These are phyloP conservation scores for Alces alces DNA, from an alignment of 2,113 vertebrate genomes.

Conservation along the genomic window DNA sequence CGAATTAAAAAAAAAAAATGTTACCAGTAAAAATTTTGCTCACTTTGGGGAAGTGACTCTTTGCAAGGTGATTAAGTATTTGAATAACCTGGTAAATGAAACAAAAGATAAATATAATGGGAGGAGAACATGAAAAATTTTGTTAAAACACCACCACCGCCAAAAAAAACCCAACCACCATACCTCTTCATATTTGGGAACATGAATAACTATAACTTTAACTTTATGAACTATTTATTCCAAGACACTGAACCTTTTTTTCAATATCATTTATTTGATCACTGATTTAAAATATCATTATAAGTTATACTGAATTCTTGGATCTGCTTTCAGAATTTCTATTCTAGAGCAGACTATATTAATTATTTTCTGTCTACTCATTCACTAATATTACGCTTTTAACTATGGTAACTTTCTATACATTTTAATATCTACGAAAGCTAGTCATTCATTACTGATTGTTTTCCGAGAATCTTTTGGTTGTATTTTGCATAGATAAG, in stretches of 20 bases:
- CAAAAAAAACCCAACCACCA: rapidly evolving
- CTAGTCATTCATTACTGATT: constrained; percentile 16
- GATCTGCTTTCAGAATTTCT: constrained; percentile 41
- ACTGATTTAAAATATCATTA: neutral
- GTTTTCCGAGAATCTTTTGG: neutral
- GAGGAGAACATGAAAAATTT: neutral
- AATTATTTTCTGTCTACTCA: constrained; percentile 27
- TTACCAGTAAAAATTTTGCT: neutral
- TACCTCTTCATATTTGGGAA: neutral
- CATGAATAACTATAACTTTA: neutral
- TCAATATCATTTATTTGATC: neutral
- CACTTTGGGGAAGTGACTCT: neutral
- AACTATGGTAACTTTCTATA: constrained; percentile 21
- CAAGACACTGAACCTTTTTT: neutral
- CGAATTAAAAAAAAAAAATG: neutral
- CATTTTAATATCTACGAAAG: constrained; percentile 34
- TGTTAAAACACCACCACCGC: neutral
- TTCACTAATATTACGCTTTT: constrained; percentile 30
- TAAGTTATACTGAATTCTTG: constrained; percentile 19
- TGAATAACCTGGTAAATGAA: neutral
- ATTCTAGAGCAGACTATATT: constrained; percentile 14
- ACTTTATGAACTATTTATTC: neutral
- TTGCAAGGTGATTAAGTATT: neutral
- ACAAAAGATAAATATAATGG: neutral
- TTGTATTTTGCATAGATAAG: neutral